Evolutionary conservation across 2,113 vertebrate genomes (phyloP).

Genomic region (Jacana jacana): DNA sequence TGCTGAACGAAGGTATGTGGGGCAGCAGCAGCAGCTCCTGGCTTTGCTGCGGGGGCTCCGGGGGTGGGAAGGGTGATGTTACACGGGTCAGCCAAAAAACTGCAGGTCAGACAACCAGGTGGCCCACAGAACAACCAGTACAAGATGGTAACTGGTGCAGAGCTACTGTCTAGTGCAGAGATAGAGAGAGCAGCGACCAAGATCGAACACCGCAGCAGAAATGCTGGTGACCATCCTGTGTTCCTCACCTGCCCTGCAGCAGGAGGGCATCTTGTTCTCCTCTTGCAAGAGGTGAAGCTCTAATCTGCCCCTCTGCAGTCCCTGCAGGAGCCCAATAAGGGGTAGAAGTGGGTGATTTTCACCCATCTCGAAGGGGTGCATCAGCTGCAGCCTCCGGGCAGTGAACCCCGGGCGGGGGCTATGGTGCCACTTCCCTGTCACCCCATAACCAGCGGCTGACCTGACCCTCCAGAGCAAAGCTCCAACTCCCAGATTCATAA

Average conservation of each 20-base stretch:
- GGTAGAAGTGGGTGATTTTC: background rate
- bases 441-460: background rate
- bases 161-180: background rate
- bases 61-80: background rate
- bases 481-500: background rate
- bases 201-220: background rate
- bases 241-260: background rate
- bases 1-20: slow-evolving; percentile 88
- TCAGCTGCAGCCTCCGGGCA: background rate
- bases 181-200: background rate
- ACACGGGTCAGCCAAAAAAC: fast-evolving
- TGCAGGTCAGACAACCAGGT: background rate
- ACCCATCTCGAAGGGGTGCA: fast-evolving
- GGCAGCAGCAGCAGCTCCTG: background rate
- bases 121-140: background rate
- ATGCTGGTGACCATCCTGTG: background rate
- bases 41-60: background rate
- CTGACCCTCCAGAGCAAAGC: background rate
- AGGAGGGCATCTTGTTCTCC: background rate
- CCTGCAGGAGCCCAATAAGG: fast-evolving
- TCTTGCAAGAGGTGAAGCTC: background rate
- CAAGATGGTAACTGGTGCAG: background rate
- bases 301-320: background rate
- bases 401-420: background rate
- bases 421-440: background rate